Evolutionary conservation across 2,113 vertebrate species (phyloP), one percentile per base, ranked within the genome.

Genomic region (Gasterosteus aculeatus): DNA sequence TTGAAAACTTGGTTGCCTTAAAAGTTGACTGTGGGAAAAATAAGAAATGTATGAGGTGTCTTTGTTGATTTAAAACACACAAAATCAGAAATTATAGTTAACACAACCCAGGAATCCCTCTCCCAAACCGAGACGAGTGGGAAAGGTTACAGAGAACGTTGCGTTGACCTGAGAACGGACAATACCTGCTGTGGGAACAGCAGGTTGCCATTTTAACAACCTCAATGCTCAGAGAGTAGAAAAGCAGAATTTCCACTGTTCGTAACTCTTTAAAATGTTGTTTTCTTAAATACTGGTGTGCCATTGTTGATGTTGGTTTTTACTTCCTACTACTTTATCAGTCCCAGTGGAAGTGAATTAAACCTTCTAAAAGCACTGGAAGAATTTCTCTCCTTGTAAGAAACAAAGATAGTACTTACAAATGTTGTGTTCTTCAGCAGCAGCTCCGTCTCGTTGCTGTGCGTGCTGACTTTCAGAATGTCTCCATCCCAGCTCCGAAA

Each of bases 1-100:
- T 93, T 3, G 94, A 94, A 81, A 97, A 95, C 89, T 93, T 96
- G 67, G 96, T 96, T 35, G 97, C 97, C 93, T 99, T 98, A 88
- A 98, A 98, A 7, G 93, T 97, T 82, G 94, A 94, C 97, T 98
- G 77, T 65, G 86, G 51, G 77, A 51, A 75, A 65, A 87, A 72
- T 75, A 46, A 35, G 49, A 81, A 1, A 77, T 26, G 33, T 7
- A 68, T 9, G 10, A 31, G 33, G 62, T 9, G 2, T 2, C 15
- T 46, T 38, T 56, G 15, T 59, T 15, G 10, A 26, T 26, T 38
- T 22, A 3, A 39, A 64, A 26, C 14, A 16, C 0, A 22, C 15
- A 14, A 46, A 47, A 60, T 7, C 22, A 26, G 22, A 26, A 26
- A 15, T 12, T 1, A 18, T 5, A 44, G 26, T 49, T 44, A 22